phyloP scores from a whole-genome alignment of 2,113 vertebrate species.

The Cyanoramphus novaezelandiae region DNA sequence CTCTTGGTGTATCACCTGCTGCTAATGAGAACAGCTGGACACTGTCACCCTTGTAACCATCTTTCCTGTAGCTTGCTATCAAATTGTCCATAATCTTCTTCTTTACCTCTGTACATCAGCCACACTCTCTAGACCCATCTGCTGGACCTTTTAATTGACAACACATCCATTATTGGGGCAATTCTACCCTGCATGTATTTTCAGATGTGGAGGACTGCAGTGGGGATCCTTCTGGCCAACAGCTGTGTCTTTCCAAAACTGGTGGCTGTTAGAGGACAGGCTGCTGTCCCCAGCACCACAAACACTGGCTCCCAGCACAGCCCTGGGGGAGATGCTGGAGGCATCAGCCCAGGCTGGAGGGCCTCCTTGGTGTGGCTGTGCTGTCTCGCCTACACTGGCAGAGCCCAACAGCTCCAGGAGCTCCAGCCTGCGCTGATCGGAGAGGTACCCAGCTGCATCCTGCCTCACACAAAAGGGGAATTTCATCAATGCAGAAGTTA shows the following conservation, averaged over 20 bases:
- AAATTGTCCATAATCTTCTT: not conserved
- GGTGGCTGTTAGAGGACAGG: not conserved
- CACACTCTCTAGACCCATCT: not conserved
- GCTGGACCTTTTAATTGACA: not conserved
- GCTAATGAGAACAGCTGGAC: not conserved
- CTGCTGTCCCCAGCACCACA: not conserved
- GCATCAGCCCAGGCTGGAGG: not conserved
- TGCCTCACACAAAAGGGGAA: not conserved
- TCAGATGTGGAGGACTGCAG: not conserved
- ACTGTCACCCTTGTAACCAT: not conserved
- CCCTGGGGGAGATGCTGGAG: not conserved
- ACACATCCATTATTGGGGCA: not conserved
- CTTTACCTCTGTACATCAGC: not conserved
- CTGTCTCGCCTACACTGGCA: not conserved
- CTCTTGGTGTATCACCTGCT: not conserved
- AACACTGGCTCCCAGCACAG: accelerated
- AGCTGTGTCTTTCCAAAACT: not conserved
- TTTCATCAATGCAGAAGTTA: not conserved
- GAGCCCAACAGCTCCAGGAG: not conserved
- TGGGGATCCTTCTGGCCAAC: not conserved
- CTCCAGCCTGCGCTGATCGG: not conserved
- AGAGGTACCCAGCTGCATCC: not conserved
- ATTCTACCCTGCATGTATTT: not conserved
- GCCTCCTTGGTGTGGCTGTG: accelerated
- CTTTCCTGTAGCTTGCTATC: not conserved